phyloP scores from a whole-genome alignment of 2,113 vertebrate species.

The Corythornis vintsioides region DNA sequence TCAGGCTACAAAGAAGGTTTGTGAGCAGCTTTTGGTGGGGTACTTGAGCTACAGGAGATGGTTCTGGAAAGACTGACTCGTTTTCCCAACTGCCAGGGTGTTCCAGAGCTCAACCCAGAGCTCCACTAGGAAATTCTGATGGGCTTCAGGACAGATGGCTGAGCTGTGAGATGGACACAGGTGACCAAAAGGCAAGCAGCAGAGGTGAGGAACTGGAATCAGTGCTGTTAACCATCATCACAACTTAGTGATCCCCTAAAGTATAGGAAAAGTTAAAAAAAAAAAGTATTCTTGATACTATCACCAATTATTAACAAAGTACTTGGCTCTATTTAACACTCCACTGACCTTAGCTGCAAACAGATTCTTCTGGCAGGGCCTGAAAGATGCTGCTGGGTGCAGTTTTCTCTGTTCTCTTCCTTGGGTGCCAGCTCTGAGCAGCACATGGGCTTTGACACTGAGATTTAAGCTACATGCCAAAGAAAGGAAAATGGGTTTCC shows the following conservation, averaged over 20 bases:
- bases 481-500: neutral
- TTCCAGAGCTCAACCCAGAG: neutral
- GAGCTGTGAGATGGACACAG: neutral
- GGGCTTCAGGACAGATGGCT: neutral
- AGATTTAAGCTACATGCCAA: too few relatives aligned
- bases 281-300: neutral
- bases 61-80: neutral
- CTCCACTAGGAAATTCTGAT: neutral
- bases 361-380: neutral
- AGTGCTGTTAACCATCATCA: neutral
- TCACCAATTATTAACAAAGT: neutral
- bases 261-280: neutral
- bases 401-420: neutral
- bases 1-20: neutral
- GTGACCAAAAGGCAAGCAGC: neutral
- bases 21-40: neutral
- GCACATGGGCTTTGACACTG: neutral
- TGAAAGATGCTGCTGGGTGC: neutral
- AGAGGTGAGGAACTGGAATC: neutral
- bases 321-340: neutral
- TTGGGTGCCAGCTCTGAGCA: neutral
- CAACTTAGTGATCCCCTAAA: neutral
- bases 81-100: neutral
- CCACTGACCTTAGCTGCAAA: constrained; percentile 13
- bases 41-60: neutral